A percentile compares a stretch with the other conserved stretches of the same genome.
Evolutionary conservation across 2,113 vertebrate genomes (phyloP).

Genomic region (Daphoenositta chrysoptera): DNA sequence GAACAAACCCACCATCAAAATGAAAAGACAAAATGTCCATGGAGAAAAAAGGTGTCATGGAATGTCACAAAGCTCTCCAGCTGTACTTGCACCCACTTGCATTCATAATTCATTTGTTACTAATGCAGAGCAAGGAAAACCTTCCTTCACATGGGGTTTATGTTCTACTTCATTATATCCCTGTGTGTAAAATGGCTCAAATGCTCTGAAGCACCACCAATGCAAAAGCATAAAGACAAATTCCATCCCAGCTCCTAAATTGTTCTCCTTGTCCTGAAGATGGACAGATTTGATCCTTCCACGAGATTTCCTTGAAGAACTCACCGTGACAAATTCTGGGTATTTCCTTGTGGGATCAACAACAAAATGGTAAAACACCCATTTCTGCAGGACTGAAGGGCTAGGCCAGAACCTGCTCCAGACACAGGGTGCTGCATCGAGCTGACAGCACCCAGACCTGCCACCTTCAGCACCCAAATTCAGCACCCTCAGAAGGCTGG

Average conservation of each 20-base stretch:
- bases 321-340: accelerated
- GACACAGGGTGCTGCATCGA: accelerated
- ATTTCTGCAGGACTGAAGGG: not conserved
- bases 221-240: not conserved
- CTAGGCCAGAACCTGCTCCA: not conserved
- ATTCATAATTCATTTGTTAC: not conserved
- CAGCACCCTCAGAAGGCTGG: not conserved
- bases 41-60: not conserved
- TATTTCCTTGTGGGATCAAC: not conserved
- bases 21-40: not conserved
- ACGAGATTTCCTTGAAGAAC: not conserved
- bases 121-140: not conserved
- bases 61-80: not conserved
- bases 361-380: not conserved
- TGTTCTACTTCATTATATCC: not conserved
- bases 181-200: not conserved
- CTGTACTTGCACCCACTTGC: not conserved
- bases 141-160: accelerated
- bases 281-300: not conserved
- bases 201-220: not conserved
- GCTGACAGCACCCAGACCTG: not conserved
- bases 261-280: not conserved
- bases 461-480: not conserved
- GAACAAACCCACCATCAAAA: not conserved
- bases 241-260: not conserved